phyloP scores from a whole-genome alignment of 1,140 invertebrate genomes.

The Idris sp. region DNA sequence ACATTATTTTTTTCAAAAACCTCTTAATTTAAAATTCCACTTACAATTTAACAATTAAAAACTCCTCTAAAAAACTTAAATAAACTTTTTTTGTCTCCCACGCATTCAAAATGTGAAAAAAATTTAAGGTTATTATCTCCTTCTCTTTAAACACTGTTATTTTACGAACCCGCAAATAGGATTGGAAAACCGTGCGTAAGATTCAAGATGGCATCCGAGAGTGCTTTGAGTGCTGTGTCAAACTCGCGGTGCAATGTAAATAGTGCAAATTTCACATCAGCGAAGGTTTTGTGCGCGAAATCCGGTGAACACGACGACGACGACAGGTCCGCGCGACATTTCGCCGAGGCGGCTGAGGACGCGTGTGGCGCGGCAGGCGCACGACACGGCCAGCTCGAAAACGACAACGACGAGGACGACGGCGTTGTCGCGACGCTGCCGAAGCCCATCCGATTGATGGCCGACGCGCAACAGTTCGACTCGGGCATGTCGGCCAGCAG shows the following conservation, averaged over 20 bases:
- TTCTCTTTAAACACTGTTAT: no score
- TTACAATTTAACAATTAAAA: no score
- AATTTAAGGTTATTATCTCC: no score
- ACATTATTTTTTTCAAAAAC: no score
- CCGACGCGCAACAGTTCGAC: constrained; percentile 57
- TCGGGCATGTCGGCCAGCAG: constrained; percentile 1
- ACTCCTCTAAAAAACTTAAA: no score
- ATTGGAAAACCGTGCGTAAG: constrained; percentile 53
- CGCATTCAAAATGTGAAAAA: no score
- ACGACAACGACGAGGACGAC: constrained; percentile 31
- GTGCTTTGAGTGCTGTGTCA: constrained; percentile 75
- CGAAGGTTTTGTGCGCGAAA: constrained; percentile 26
- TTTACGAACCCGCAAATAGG: no score
- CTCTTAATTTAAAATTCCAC: no score
- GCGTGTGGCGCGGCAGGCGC: constrained; percentile 33
- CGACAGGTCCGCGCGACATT: constrained; percentile 22
- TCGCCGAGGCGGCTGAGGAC: constrained; percentile 13
- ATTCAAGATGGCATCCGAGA: constrained; percentile 80
- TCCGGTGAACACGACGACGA: background rate
- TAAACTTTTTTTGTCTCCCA: no score
- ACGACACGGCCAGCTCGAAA: background rate
- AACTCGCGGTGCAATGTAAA: constrained; percentile 76
- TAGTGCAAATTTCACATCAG: constrained; percentile 67
- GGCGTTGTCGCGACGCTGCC: constrained; percentile 72
- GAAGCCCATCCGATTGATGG: constrained; percentile 55